Evolutionary conservation across 2,797 vertebrate genomes (phyloP).

Genomic region (Acrossocheilus fasciatus): DNA sequence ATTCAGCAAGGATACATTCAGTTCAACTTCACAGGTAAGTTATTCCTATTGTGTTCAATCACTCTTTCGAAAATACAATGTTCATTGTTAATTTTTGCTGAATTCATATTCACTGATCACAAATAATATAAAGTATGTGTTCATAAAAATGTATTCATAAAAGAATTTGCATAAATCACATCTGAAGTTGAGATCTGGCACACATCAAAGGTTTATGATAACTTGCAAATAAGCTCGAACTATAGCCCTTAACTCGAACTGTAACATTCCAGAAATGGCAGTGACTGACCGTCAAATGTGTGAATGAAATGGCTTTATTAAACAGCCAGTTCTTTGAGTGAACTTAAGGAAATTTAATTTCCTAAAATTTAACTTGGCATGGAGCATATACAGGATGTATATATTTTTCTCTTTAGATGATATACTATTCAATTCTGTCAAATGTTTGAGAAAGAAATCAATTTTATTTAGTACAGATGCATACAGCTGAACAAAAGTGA

Average conservation of each 20-base stretch:
- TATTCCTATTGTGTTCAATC: neutral
- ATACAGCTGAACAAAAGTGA: neutral
- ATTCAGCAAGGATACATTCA: neutral
- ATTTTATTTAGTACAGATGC: neutral
- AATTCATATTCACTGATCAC: neutral
- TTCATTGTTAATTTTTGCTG: too few relatives aligned
- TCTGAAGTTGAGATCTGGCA: neutral
- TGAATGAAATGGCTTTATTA: neutral
- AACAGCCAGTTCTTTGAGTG: neutral
- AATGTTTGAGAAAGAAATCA: too few relatives aligned
- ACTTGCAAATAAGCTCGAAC: neutral
- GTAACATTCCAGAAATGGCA: neutral
- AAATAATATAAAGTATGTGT: too few relatives aligned
- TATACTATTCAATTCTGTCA: neutral
- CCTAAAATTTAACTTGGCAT: neutral
- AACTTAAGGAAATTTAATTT: neutral
- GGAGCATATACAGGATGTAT: neutral
- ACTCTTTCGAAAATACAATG: neutral
- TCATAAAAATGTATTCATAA: too few relatives aligned
- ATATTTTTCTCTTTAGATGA: neutral
- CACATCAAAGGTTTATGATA: neutral
- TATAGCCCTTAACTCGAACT: neutral
- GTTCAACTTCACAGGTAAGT: neutral
- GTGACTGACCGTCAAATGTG: neutral
- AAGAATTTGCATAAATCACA: neutral